A percentile compares a stretch with the other conserved stretches of the same genome.
phyloP scores from a whole-genome alignment of 2,888 invertebrate species.

The Petrolisthes manimaculis region DNA sequence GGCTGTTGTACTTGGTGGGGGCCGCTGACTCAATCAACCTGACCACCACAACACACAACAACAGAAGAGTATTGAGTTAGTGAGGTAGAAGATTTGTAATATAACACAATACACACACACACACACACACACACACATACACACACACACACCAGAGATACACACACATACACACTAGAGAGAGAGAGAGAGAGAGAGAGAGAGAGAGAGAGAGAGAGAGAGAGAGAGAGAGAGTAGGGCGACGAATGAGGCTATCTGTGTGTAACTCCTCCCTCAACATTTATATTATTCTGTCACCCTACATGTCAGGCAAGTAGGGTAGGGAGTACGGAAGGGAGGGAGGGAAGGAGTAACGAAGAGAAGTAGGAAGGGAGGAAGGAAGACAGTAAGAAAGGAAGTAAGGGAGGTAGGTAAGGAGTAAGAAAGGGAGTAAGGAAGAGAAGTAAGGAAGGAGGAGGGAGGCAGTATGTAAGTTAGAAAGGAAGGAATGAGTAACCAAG shows the following conservation, averaged over 20 bases:
- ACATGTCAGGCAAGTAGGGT: too few relatives aligned
- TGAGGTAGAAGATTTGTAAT: too few relatives aligned
- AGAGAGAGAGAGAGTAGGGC: background rate
- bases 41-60: too few relatives aligned
- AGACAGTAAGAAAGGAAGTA: background rate
- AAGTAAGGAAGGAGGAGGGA: background rate
- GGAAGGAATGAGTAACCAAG: background rate
- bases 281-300: too few relatives aligned
- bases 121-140: too few relatives aligned
- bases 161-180: too few relatives aligned
- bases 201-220: background rate
- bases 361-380: background rate
- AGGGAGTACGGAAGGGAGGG: background rate
- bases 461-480: background rate
- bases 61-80: too few relatives aligned
- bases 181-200: slow-evolving; percentile 4
- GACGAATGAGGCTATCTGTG: background rate
- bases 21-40: slow-evolving; percentile 16
- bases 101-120: too few relatives aligned
- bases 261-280: too few relatives aligned
- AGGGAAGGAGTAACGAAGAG: background rate
- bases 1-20: slow-evolving; percentile 22
- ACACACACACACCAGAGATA: too few relatives aligned
- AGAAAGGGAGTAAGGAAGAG: background rate
- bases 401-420: background rate